These are phyloP conservation scores for Drosophila busckii DNA, from an alignment of 1,140 invertebrate species.

Conservation along the genomic window DNA sequence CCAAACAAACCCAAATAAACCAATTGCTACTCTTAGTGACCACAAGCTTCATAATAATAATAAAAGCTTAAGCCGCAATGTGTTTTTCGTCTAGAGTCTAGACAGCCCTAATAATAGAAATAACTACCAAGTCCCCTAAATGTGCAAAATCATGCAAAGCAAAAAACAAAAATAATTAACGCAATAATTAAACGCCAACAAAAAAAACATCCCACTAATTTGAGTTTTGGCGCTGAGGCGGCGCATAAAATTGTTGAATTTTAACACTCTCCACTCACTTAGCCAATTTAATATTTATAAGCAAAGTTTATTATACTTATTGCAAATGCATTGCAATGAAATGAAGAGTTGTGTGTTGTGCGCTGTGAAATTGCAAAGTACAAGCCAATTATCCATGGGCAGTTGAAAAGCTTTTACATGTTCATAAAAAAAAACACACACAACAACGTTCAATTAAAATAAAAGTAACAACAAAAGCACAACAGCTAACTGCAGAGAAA, in stretches of 20 bases:
- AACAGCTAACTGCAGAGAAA: background rate
- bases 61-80: too few species aligned
- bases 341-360: constrained; percentile 19
- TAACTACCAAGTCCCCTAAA: constrained; percentile 12
- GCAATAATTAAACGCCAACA: constrained; percentile 38
- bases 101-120: constrained; percentile 32
- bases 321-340: constrained; percentile 7
- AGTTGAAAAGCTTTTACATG: constrained; percentile 21
- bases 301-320: too few species aligned
- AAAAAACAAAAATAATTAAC: constrained; percentile 27
- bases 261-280: constrained; percentile 15
- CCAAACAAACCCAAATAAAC: too few species aligned
- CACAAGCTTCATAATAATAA: too few species aligned
- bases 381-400: constrained; percentile 29
- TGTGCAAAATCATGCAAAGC: constrained; percentile 28
- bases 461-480: constrained; percentile 12
- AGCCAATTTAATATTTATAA: constrained; percentile 28
- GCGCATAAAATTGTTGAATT: background rate
- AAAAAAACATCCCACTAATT: constrained; percentile 5
- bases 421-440: constrained; percentile 21
- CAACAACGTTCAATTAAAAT: constrained; percentile 36
- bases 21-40: too few species aligned
- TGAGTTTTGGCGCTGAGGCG: background rate
- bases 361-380: background rate
- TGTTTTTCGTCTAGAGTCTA: too few species aligned